These are phyloP conservation scores for Idaea aversata DNA, from an alignment of 2,888 invertebrate species.

Conservation along the genomic window DNA sequence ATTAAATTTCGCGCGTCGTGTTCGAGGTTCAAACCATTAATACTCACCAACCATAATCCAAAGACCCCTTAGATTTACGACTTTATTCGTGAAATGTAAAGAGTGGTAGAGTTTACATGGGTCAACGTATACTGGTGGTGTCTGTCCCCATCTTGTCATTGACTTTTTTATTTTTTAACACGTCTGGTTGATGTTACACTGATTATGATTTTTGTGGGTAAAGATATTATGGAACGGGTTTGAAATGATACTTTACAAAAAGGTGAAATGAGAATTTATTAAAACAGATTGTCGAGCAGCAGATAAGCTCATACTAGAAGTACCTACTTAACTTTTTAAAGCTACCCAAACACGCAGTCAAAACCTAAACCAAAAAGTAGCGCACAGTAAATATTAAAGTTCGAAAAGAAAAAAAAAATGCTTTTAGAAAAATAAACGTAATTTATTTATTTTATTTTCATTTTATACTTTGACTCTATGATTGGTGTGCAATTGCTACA, in stretches of 20 bases:
- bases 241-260: constrained; percentile 23
- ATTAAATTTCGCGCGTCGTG: constrained; percentile 75
- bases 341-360: background rate
- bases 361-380: background rate
- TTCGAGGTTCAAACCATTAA: constrained; percentile 71
- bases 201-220: constrained; percentile 71
- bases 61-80: constrained; percentile 38
- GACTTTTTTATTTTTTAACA: constrained; percentile 60
- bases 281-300: too few relatives aligned
- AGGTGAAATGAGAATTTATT: too few relatives aligned
- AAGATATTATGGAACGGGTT: constrained; percentile 49
- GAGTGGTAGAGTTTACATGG: constrained; percentile 21
- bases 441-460: too few relatives aligned
- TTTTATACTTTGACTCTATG: too few relatives aligned
- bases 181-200: constrained; percentile 71
- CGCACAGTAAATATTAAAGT: too few relatives aligned
- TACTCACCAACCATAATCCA: constrained; percentile 50
- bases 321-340: too few relatives aligned
- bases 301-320: too few relatives aligned
- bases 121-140: constrained; percentile 40
- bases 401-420: too few relatives aligned
- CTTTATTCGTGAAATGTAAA: constrained; percentile 8
- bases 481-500: too few relatives aligned
- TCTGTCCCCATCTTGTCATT: constrained; percentile 59
- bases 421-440: too few relatives aligned